Evolutionary conservation across 2,797 vertebrate genomes (phyloP).

Genomic region (Sebastes kiyomatsui): DNA sequence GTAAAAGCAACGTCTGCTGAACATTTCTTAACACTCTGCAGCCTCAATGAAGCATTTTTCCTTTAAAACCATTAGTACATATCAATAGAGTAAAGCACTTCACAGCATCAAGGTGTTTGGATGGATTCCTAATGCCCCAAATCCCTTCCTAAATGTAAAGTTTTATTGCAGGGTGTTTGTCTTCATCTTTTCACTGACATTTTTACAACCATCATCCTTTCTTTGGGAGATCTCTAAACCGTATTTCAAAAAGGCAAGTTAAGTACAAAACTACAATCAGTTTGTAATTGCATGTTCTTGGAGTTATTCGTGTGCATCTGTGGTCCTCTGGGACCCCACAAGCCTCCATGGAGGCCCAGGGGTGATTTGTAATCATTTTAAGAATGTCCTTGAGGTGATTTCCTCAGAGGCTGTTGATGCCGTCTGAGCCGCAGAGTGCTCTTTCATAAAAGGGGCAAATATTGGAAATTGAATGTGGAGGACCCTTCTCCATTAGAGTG

Average conservation of each 20-base stretch:
- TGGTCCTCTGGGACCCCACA: background rate
- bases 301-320: slow-evolving; percentile 9
- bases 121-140: background rate
- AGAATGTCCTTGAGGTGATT: slow-evolving; percentile 74
- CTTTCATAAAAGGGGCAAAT: slow-evolving; percentile 60
- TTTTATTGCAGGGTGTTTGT: slow-evolving; percentile 12
- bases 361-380: slow-evolving; percentile 72
- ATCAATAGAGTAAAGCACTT: background rate
- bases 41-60: background rate
- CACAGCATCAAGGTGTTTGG: background rate
- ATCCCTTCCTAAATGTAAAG: background rate
- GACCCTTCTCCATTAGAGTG: slow-evolving; percentile 62
- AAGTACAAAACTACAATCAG: background rate
- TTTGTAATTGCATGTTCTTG: background rate
- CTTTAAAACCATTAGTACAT: background rate
- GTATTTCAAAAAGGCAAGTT: background rate
- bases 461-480: slow-evolving; percentile 66
- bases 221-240: background rate
- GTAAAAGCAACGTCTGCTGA: background rate
- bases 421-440: slow-evolving; percentile 49
- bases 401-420: slow-evolving; percentile 49
- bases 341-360: slow-evolving; percentile 26
- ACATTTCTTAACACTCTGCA: background rate
- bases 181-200: background rate
- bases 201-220: slow-evolving; percentile 12